A percentile compares a stretch with the other conserved stretches of the same genome.
Conservation (phyloP, 2,888 invertebrate genomes). For the Nymphalis polychloros region DNA sequence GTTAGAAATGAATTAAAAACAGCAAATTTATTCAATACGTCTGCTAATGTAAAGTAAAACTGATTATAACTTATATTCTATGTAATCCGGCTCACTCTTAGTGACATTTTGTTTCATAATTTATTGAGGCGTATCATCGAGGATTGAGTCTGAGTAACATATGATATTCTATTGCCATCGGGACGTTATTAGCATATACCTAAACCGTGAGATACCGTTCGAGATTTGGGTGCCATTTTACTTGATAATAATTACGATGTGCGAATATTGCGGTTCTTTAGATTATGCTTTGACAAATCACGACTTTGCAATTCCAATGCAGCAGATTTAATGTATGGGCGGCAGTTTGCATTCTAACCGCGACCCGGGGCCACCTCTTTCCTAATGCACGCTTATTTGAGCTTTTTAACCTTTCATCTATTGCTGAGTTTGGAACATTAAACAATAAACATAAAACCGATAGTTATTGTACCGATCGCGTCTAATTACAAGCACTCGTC, state of each 20-base stretch:
- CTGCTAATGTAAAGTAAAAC: not conserved
- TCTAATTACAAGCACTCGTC: conserved; percentile 49
- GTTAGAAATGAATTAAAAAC: conserved; percentile 7
- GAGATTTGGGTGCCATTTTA: conserved; percentile 78
- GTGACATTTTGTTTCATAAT: conserved; percentile 8
- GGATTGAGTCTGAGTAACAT: not conserved
- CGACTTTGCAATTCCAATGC: conserved; percentile 82
- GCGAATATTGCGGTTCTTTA: conserved; percentile 80
- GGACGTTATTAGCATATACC: conserved; percentile 43
- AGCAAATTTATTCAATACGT: not conserved
- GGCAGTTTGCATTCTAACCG: conserved; percentile 81
- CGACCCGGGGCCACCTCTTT: conserved; percentile 81
- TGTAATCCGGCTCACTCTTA: not conserved
- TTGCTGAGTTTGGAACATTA: conserved; percentile 73
- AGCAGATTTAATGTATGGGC: conserved; percentile 82
- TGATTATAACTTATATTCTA: not conserved
- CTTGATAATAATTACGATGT: conserved; percentile 82
- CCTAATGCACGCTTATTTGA: conserved; percentile 82
- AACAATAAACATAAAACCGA: conserved; percentile 75
- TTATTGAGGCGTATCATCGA: conserved; percentile 1
- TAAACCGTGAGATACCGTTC: conserved; percentile 59
- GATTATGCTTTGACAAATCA: conserved; percentile 83
- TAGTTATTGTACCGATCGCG: conserved; percentile 66
- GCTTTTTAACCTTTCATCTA: conserved; percentile 81
- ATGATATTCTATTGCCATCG: conserved; percentile 27